A percentile compares a stretch with the other conserved stretches of the same genome.
Evolutionary conservation across 2,113 vertebrate genomes (phyloP).

Genomic region (Prolemur simus): DNA sequence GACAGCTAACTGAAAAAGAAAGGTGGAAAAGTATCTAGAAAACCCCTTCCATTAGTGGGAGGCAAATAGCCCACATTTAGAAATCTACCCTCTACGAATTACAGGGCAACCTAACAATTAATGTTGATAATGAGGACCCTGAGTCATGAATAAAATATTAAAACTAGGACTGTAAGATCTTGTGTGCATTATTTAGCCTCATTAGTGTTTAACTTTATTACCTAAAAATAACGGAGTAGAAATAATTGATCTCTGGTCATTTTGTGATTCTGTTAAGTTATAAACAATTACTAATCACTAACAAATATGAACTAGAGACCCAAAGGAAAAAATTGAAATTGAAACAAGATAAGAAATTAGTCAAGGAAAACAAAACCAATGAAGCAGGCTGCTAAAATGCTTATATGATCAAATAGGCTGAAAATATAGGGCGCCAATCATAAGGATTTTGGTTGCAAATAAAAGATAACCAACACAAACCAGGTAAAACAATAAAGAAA

Average conservation of each 20-base stretch:
- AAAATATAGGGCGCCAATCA: neutral
- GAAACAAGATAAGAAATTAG: slow-evolving; percentile 11
- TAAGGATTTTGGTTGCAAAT: neutral
- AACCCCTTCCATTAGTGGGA: neutral
- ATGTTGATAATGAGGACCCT: neutral
- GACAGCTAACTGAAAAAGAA: slow-evolving; percentile 1
- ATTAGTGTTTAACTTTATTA: slow-evolving; percentile 49
- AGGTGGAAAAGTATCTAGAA: neutral
- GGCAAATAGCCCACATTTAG: neutral
- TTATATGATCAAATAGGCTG: neutral
- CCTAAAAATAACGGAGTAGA: neutral
- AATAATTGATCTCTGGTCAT: neutral
- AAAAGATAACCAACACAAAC: neutral
- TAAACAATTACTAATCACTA: neutral
- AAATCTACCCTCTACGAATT: neutral
- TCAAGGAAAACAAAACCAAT: slow-evolving; percentile 36
- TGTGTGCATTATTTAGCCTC: neutral
- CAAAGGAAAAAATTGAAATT: neutral
- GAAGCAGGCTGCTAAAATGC: neutral
- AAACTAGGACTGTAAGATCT: neutral
- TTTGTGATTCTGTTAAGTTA: neutral
- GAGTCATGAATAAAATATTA: slow-evolving; percentile 30
- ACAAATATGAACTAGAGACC: neutral
- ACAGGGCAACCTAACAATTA: neutral
- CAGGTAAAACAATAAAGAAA: neutral